Evolutionary conservation across 2,797 vertebrate species (phyloP), one percentile per base, ranked within the genome.

Genomic region (Gymnothorax reevesii): DNA sequence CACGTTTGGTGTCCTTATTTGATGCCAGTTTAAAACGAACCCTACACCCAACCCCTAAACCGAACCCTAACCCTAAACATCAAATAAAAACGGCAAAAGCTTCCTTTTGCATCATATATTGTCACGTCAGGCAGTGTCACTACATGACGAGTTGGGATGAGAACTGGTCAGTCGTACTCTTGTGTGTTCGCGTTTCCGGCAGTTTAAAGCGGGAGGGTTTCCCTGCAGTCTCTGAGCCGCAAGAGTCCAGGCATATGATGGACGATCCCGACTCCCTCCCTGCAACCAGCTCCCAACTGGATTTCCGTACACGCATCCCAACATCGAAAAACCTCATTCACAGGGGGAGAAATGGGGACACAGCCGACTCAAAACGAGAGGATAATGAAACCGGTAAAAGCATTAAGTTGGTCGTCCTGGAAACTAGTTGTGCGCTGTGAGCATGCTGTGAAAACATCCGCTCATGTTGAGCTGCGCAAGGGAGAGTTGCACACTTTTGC

Each of bases 371-470:
- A 52, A 57, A 25, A 79, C 33, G 25, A 42, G n/a, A 42, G 71
- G 82, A 3, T 54, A 84, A 66, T 54, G 59, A 69, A 84, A 9
- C 62, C 27, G 15, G 57, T 27, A 12, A 49, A 66, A 83, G 22
- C 52, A 69, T 20, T n/a, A 57, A n/a, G 33, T 33, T 33, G 77
- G 57, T 89, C 84, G 69, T 83, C 87, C 55, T 62, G 89, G 86
- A 80, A 87, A 88, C 82, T 2, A 42, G 25, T 82, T 25, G 13
- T 49, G 13, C 77, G 75, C 54, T 62, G 49, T 8, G 62, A 85
- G 54, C 87, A 87, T 83, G 62, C 42, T n/a, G 33, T 55, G 85
- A 85, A 52, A 86, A 84, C 73, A 84, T 87, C 86, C 27, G 27
- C 84, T 49, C 57, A 84, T 42, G 52, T 62, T 52, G 60, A 62